phyloP scores from a whole-genome alignment of 2,888 invertebrate genomes.

The Pollenia griseotomentosa region DNA sequence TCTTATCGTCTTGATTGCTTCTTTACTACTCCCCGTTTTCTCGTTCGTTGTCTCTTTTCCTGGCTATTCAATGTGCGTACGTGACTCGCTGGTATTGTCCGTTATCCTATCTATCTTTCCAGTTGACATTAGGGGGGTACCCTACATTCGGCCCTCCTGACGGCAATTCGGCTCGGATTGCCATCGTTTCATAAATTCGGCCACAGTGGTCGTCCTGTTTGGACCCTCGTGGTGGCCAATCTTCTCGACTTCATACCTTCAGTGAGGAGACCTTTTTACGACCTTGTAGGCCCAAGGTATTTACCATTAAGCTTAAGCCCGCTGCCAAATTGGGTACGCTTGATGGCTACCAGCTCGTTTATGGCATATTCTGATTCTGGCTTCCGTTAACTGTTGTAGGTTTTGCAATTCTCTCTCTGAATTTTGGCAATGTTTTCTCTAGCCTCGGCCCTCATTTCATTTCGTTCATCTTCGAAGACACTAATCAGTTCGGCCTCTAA shows the following conservation, averaged over 20 bases:
- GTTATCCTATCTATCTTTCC: too few relatives aligned
- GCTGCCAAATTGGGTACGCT: slow-evolving; percentile 65
- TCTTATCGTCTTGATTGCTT: too few relatives aligned
- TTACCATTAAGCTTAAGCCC: slow-evolving; percentile 63
- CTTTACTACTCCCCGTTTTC: too few relatives aligned
- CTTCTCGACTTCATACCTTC: slow-evolving; percentile 31
- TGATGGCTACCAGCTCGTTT: slow-evolving; percentile 62
- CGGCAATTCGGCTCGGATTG: slow-evolving; percentile 43
- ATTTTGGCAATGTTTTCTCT: background rate
- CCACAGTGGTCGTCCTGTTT: background rate
- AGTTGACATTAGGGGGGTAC: background rate
- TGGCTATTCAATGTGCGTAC: too few relatives aligned
- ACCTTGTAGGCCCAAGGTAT: slow-evolving; percentile 60
- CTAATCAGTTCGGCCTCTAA: slow-evolving; percentile 9
- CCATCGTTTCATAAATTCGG: slow-evolving; percentile 54
- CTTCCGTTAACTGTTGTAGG: slow-evolving; percentile 26
- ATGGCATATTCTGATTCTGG: background rate
- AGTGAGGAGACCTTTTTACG: too few relatives aligned
- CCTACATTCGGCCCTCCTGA: slow-evolving; percentile 74
- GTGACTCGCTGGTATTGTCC: too few relatives aligned
- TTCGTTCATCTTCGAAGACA: background rate
- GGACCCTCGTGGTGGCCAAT: slow-evolving; percentile 52
- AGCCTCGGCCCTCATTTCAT: background rate
- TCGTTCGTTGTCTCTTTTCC: too few relatives aligned
- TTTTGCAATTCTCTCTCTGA: slow-evolving; percentile 20